These are phyloP conservation scores for Tillus elongatus DNA, from an alignment of 2,888 invertebrate genomes.

Conservation along the genomic window DNA sequence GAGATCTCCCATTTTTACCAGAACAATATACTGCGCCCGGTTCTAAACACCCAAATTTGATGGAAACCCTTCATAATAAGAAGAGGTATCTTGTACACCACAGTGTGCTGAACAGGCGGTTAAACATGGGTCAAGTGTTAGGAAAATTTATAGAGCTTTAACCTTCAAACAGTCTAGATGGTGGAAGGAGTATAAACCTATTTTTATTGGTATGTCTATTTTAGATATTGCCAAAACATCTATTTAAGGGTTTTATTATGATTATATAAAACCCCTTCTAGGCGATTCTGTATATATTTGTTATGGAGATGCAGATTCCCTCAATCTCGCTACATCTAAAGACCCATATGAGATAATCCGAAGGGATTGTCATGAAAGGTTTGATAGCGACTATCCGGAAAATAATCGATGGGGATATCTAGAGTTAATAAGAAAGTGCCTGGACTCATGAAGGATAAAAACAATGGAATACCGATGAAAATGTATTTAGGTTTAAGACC, in stretches of 20 bases:
- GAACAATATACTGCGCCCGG: too few species aligned
- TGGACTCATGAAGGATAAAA: conserved; percentile 16
- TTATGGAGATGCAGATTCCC: conserved; percentile 16
- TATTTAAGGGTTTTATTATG: conserved; percentile 17
- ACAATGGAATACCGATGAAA: conserved; percentile 8
- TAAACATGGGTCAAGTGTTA: conserved; percentile 22
- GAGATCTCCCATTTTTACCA: too few species aligned
- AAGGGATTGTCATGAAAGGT: conserved; percentile 10
- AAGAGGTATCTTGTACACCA: too few species aligned
- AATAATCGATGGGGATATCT: conserved; percentile 9
- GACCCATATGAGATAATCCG: conserved; percentile 15
- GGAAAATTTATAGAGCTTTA: conserved; percentile 28
- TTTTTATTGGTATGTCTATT: too few species aligned
- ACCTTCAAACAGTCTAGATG: conserved; percentile 36
- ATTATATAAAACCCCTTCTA: conserved; percentile 11
- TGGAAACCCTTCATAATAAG: too few species aligned
- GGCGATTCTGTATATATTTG: conserved; percentile 8
- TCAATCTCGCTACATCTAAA: conserved; percentile 13
- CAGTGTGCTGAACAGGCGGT: too few species aligned
- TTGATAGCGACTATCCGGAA: conserved; percentile 13
- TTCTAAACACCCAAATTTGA: too few species aligned
- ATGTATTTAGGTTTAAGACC: conserved; percentile 16
- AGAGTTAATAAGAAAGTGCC: conserved; percentile 16
- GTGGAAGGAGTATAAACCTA: too few species aligned
- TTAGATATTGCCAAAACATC: conserved; percentile 15